phyloP scores from a whole-genome alignment of 2,797 vertebrate genomes.

The Denticeps clupeoides region DNA sequence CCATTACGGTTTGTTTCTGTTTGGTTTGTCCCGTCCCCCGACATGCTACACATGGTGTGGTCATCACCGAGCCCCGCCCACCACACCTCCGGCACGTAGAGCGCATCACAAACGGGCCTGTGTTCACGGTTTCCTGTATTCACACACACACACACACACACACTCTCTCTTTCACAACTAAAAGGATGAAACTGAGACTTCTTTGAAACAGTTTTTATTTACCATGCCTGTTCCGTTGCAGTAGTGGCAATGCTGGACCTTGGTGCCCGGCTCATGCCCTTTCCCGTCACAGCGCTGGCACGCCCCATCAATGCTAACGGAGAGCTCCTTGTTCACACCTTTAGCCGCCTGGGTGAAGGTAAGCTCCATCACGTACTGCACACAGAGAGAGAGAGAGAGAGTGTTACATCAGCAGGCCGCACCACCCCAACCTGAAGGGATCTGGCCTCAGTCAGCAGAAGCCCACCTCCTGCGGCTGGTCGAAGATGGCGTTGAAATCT shows the following conservation, averaged over 20 bases:
- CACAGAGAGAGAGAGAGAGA: neutral
- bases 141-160: neutral
- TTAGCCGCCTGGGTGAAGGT: constrained; percentile 93
- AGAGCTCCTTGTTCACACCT: constrained; percentile 92
- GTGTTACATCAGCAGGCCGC: neutral
- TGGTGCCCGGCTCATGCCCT: constrained; percentile 85
- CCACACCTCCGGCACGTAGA: constrained; percentile 84
- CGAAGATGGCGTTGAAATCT: constrained; percentile 78
- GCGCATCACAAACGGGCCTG: constrained; percentile 93
- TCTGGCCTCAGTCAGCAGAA: neutral
- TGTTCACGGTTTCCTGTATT: constrained; percentile 86
- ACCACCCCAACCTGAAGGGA: neutral
- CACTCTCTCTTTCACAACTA: too few relatives aligned
- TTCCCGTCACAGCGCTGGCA: constrained; percentile 81
- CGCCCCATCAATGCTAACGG: constrained; percentile 66
- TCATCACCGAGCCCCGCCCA: constrained; percentile 76
- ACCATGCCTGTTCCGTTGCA: constrained; percentile 94
- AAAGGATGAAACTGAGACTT: too few relatives aligned
- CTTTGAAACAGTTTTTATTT: constrained; percentile 23
- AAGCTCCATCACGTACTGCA: constrained; percentile 87
- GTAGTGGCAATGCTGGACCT: constrained; percentile 77
- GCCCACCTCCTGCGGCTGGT: constrained; percentile 86
- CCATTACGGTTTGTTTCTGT: constrained; percentile 77
- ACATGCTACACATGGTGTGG: constrained; percentile 70
- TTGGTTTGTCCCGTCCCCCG: constrained; percentile 82